phyloP scores from a whole-genome alignment of 2,797 vertebrate genomes.

The Sebastes diploproa region DNA sequence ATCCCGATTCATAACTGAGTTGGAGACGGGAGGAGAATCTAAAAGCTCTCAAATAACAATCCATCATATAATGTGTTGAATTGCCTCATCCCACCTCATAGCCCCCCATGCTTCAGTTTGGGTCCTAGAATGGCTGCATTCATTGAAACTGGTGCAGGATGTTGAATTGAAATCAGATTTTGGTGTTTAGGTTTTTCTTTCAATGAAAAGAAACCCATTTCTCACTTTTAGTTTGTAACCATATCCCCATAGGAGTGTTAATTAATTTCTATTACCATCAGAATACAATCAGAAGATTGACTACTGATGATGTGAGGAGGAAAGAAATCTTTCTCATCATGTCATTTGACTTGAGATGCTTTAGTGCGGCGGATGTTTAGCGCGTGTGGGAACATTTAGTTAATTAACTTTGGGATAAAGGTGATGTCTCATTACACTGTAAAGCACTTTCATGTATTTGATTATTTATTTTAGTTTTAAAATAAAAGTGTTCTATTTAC shows the following conservation, averaged over 20 bases:
- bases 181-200: constrained; percentile 7
- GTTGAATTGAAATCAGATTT: neutral
- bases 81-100: neutral
- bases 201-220: neutral
- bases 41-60: neutral
- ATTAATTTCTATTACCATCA: neutral
- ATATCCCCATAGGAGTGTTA: neutral
- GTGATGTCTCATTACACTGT: constrained; percentile 36
- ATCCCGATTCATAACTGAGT: constrained; percentile 88
- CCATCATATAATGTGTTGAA: neutral
- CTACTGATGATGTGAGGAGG: neutral
- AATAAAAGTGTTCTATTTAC: constrained; percentile 63
- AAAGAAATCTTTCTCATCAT: neutral
- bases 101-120: neutral
- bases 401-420: constrained; percentile 9
- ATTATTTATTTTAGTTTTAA: constrained; percentile 77
- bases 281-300: neutral
- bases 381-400: neutral
- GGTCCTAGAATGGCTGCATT: constrained; percentile 1
- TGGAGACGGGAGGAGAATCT: neutral
- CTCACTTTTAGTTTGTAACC: neutral
- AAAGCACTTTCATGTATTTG: constrained; percentile 69
- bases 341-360: neutral
- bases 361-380: neutral
- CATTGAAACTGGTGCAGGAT: neutral